phyloP scores from a whole-genome alignment of 2,888 invertebrate species.

The Melinaea marsaeus region DNA sequence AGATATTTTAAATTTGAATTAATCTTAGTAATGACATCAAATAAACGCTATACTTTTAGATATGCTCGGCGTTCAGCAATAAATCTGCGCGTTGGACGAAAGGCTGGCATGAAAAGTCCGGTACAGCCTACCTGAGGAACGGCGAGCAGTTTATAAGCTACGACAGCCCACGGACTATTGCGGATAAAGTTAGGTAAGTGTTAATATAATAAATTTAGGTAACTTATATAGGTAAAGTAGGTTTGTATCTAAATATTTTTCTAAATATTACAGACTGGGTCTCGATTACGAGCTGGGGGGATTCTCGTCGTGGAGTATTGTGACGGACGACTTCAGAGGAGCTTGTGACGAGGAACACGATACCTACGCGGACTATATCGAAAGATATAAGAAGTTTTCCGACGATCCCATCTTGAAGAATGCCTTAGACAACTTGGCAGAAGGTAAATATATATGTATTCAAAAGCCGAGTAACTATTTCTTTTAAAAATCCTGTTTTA shows the following conservation, averaged over 20 bases:
- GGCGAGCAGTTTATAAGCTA: conserved; percentile 84
- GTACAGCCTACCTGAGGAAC: conserved; percentile 79
- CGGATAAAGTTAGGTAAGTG: conserved; percentile 81
- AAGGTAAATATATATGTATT: conserved; percentile 43
- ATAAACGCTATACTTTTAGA: conserved; percentile 53
- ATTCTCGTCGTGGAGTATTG: conserved; percentile 92
- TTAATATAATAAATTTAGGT: not conserved
- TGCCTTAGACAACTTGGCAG: conserved; percentile 53
- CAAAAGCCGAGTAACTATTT: too few species aligned
- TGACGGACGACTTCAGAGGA: conserved; percentile 91
- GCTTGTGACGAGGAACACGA: conserved; percentile 76
- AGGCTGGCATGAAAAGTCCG: conserved; percentile 82
- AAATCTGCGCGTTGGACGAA: conserved; percentile 80
- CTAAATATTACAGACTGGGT: conserved; percentile 65
- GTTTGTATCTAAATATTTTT: not conserved
- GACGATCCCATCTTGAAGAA: conserved; percentile 52
- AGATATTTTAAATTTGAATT: too few species aligned
- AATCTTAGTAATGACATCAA: too few species aligned
- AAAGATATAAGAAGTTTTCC: conserved; percentile 47
- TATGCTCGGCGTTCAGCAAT: conserved; percentile 80
- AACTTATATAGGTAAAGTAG: not conserved
- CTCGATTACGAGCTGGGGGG: conserved; percentile 83
- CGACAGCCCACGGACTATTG: conserved; percentile 86
- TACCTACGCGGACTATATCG: conserved; percentile 69
- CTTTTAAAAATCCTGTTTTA: too few species aligned